Conservation (phyloP, 2,888 invertebrate genomes). For the Leptogaster cylindrica region DNA sequence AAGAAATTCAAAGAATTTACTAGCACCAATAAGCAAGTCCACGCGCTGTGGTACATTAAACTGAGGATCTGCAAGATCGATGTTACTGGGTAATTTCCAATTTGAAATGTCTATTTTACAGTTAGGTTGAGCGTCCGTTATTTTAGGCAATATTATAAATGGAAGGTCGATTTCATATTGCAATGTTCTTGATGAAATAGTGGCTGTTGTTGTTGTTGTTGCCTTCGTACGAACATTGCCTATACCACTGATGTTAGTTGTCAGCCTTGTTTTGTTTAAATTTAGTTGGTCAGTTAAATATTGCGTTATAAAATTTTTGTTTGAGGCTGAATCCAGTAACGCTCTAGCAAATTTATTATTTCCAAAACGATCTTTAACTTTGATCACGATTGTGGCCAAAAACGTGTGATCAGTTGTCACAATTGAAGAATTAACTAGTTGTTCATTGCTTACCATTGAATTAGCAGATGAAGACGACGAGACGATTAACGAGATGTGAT, state of each 20-base stretch:
- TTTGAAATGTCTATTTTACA: background rate
- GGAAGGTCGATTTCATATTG: background rate
- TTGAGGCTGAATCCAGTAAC: background rate
- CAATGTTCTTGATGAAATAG: background rate
- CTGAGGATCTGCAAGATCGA: background rate
- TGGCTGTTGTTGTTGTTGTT: background rate
- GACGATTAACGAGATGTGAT: too few relatives aligned
- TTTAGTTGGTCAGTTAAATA: background rate
- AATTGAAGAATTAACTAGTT: too few relatives aligned
- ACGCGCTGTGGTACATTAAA: background rate
- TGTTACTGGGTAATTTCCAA: background rate
- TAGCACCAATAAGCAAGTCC: constrained; percentile 1
- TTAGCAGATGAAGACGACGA: background rate
- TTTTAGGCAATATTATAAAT: background rate
- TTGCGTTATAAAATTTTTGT: too few relatives aligned
- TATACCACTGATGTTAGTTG: background rate
- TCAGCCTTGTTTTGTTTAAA: background rate
- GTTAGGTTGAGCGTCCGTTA: background rate
- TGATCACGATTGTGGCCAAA: background rate
- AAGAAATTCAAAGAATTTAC: background rate
- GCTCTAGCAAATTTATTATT: background rate
- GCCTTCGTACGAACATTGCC: background rate
- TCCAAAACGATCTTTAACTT: constrained; percentile 8
- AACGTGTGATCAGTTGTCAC: background rate
- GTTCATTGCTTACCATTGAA: background rate